Percentiles rank a stretch among this genome's conserved stretches.
Conservation (phyloP, 1,140 invertebrate genomes). For the Laupala kohalensis region DNA sequence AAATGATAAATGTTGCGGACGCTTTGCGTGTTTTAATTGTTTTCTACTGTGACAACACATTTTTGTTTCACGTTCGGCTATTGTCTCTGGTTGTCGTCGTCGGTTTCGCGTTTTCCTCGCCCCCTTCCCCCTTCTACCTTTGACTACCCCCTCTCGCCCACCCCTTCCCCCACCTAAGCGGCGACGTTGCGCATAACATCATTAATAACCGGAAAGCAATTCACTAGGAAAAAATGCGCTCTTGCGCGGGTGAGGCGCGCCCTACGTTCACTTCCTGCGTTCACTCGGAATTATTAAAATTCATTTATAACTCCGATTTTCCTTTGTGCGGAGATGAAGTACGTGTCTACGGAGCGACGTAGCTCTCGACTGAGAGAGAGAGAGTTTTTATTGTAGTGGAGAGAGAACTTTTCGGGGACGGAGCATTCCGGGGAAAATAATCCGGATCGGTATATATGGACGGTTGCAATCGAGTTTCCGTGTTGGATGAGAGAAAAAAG, state of each 20-base stretch:
- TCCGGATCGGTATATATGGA: not conserved
- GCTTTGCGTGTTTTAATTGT: slow-evolving; percentile 12
- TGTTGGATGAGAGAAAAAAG: too few species aligned
- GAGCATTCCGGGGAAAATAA: not conserved
- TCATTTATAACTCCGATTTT: slow-evolving; percentile 6
- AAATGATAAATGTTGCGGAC: slow-evolving; percentile 10
- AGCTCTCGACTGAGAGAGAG: not conserved
- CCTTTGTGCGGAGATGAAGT: slow-evolving; percentile 4
- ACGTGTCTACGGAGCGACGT: not conserved
- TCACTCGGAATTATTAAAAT: slow-evolving; percentile 7
- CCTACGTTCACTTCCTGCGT: not conserved
- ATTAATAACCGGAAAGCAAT: slow-evolving; percentile 12
- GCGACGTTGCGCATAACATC: not conserved
- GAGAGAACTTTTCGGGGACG: not conserved
- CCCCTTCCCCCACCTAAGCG: not conserved
- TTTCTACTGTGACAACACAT: slow-evolving; percentile 11
- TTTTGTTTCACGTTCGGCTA: slow-evolving; percentile 4
- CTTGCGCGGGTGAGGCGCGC: not conserved
- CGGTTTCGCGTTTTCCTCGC: not conserved
- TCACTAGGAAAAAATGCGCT: slow-evolving; percentile 6
- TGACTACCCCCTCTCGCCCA: not conserved
- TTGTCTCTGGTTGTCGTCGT: not conserved
- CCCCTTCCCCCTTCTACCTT: not conserved
- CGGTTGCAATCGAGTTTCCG: not conserved
- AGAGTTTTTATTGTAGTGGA: not conserved